Conservation (phyloP, 2,888 invertebrate genomes). For the Synergus itoensis region DNA sequence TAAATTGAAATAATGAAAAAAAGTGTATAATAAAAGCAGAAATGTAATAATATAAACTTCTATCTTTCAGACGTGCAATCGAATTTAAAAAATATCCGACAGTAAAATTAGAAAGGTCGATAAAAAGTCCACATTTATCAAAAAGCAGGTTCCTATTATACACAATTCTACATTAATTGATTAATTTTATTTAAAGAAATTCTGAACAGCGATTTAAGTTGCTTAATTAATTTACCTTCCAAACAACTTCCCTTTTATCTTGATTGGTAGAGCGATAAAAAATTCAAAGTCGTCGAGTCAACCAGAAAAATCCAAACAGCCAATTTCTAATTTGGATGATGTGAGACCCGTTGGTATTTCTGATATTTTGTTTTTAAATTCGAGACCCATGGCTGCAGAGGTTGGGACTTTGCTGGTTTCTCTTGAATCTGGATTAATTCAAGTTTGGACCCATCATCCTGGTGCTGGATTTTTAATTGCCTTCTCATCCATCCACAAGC, state of each 20-base stretch:
- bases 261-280: background rate
- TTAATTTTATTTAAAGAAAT: background rate
- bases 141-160: background rate
- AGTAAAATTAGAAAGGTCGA: conserved; percentile 15
- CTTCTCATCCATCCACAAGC: conserved; percentile 85
- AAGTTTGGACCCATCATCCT: conserved; percentile 90
- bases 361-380: conserved; percentile 84
- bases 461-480: conserved; percentile 85
- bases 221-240: background rate
- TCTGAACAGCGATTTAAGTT: background rate
- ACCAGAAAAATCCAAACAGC: background rate
- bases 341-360: conserved; percentile 81
- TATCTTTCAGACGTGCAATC: background rate
- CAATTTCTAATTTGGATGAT: conserved; percentile 54
- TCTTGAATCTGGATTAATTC: conserved; percentile 87
- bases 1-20: background rate
- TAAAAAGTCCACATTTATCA: conserved; percentile 9
- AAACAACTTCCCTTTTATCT: background rate
- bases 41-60: background rate
- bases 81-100: conserved; percentile 10
- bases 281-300: background rate
- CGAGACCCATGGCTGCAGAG: conserved; percentile 80
- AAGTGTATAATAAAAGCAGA: background rate
- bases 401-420: conserved; percentile 85
- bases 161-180: background rate